Base-by-base conservation (phyloP, 1,140 invertebrate species). In the Reticulitermes speratus region DNA sequence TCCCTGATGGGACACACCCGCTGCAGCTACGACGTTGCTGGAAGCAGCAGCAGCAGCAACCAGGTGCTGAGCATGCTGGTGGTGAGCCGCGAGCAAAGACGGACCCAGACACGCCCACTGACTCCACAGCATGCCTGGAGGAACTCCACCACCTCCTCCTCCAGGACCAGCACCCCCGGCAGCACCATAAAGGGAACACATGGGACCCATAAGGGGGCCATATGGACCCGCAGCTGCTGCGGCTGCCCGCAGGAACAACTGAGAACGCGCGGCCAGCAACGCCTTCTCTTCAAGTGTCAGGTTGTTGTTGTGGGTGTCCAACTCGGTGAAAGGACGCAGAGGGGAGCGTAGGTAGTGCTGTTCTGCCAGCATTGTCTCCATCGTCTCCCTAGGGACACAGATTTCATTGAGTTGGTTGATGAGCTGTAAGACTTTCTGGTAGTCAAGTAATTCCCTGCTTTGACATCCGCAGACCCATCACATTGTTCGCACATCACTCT, bases 361-460 rank as follows among this genome's bases (percentile, higher is more conserved):
- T 89, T 96, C 95, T 25, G 95, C 95, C 87, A 96, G 89, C 95
- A 96, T 96, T 25, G 95, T 96, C 90, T 96, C 95, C 95, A 96
- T 96, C 44, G 95, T 96, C 90, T 96, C 95, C 91, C 95, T 96
- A 93, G 89, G 92, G 92, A 90, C 59, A 69, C 30, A 59, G 14
- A 52, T 21, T 55, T 55, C 52, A 19, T 16, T 55, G 52, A 55
- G 52, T 23, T 82, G 19, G 19, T 14, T 32, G 0, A 12, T 32
- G 11, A 12, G 38, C 8, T 19, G 1, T 48, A 7, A 48, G 9
- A 48, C 2, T 16, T 48, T 48, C 45, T 48, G 45, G 45, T 48
- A 9, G 9, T 48, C 45, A 48, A 48, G 45, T 1, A 16, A 9
- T 48, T 48, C 45, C 45, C 45, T 48, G 45, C 45, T 16, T 48